Conservation (phyloP, 1,140 invertebrate species). For the Brachionus plicatilis region DNA sequence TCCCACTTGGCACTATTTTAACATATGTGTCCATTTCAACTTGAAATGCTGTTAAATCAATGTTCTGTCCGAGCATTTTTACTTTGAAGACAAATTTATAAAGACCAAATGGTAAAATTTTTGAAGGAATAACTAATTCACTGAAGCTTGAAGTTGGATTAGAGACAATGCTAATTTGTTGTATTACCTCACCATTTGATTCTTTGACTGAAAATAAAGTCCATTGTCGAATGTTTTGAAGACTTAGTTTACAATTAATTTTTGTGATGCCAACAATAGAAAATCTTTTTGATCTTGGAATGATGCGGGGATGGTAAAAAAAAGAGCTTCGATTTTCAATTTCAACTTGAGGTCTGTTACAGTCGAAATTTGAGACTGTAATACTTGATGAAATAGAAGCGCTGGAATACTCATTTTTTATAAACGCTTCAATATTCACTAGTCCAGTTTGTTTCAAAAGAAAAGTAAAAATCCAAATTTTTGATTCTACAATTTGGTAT, state of each 20-base stretch:
- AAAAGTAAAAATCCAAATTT: neutral
- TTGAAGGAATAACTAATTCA: conserved; percentile 34
- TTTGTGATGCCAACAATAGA: neutral
- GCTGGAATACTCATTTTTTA: conserved; percentile 2
- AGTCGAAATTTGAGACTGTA: neutral
- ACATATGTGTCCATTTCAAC: conserved; percentile 4
- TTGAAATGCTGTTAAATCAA: neutral
- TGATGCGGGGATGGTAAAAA: neutral
- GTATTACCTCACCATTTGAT: neutral
- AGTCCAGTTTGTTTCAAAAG: neutral
- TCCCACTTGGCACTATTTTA: neutral
- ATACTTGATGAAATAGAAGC: neutral
- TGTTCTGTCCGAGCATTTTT: neutral
- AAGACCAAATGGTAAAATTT: neutral
- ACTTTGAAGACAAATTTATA: conserved; percentile 7
- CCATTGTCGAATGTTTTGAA: conserved; percentile 11
- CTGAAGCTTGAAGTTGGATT: conserved; percentile 23
- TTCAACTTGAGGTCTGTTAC: neutral
- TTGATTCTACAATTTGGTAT: neutral
- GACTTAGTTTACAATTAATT: neutral
- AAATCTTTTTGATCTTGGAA: neutral
- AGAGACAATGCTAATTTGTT: neutral
- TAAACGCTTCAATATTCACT: neutral
- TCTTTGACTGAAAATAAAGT: neutral
- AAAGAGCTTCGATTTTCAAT: neutral